Evolutionary conservation across 2,113 vertebrate genomes (phyloP).

Genomic region (Chionis minor): DNA sequence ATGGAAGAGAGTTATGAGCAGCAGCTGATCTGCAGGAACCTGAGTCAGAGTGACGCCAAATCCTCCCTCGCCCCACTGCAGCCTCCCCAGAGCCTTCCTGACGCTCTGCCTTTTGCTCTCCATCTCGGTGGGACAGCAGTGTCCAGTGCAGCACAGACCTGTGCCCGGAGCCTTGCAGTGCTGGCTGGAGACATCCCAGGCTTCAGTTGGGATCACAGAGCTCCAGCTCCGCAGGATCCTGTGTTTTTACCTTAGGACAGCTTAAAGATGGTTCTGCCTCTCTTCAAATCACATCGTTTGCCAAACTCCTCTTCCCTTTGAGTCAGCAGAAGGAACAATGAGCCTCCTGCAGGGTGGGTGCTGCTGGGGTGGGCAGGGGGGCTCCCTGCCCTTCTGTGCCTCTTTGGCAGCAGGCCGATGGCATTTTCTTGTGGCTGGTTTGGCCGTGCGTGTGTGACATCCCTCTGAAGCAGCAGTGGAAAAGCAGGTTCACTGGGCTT

Average conservation of each 20-base stretch:
- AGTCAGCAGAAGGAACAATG: background rate
- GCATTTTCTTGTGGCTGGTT: background rate
- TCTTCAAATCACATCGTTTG: background rate
- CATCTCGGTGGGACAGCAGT: background rate
- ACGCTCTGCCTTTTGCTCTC: background rate
- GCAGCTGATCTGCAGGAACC: background rate
- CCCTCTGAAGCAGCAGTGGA: background rate
- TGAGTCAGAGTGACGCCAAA: background rate
- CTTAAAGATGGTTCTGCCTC: background rate
- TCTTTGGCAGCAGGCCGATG: fast-evolving
- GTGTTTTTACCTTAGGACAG: background rate
- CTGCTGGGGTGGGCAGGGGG: background rate
- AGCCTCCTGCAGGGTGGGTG: fast-evolving
- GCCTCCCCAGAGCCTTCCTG: background rate
- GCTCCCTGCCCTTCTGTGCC: background rate
- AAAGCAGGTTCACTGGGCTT: background rate
- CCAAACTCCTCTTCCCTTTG: background rate
- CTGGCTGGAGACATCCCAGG: fast-evolving
- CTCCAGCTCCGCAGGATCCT: background rate
- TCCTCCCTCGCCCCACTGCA: fast-evolving
- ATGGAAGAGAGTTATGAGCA: fast-evolving
- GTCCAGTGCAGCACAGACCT: background rate
- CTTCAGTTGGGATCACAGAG: background rate
- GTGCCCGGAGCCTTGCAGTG: background rate
- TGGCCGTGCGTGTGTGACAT: fast-evolving